Conservation (phyloP, 2,888 invertebrate genomes). For the Xanthia togata region DNA sequence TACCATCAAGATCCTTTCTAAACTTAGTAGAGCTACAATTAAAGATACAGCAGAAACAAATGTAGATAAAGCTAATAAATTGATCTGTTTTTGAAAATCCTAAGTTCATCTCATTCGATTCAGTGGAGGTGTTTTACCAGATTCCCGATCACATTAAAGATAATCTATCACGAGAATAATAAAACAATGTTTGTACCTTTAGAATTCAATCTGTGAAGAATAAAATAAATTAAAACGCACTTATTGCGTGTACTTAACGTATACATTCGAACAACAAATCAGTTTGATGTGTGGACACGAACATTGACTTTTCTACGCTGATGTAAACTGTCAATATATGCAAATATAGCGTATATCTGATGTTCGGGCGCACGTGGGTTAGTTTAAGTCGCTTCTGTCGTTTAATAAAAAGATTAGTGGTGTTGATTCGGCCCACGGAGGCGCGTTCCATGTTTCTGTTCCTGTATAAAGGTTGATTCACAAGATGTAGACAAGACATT, state of each 20-base stretch:
- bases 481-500: slow-evolving; percentile 50
- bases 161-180: slow-evolving; percentile 33
- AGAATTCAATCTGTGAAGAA: slow-evolving; percentile 29
- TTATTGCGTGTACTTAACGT: slow-evolving; percentile 58
- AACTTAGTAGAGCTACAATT: slow-evolving; percentile 39
- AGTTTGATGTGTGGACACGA: slow-evolving; percentile 65
- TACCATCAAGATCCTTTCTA: slow-evolving; percentile 50
- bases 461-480: slow-evolving; percentile 72
- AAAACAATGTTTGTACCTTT: slow-evolving; percentile 29
- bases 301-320: slow-evolving; percentile 70
- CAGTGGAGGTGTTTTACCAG: slow-evolving; percentile 16
- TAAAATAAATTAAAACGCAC: slow-evolving; percentile 45
- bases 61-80: slow-evolving; percentile 21
- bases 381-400: slow-evolving; percentile 81
- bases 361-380: slow-evolving; percentile 83
- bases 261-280: slow-evolving; percentile 64
- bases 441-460: slow-evolving; percentile 78
- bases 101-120: slow-evolving; percentile 10
- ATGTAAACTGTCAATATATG: slow-evolving; percentile 88
- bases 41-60: slow-evolving; percentile 32
- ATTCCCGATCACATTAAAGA: slow-evolving; percentile 26
- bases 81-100: neutral
- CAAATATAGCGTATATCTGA: slow-evolving; percentile 84
- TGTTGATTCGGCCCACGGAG: slow-evolving; percentile 85
- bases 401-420: slow-evolving; percentile 85